These are phyloP conservation scores for Ommatoiulus sabulosus DNA, from an alignment of 2,888 invertebrate species.

Conservation along the genomic window DNA sequence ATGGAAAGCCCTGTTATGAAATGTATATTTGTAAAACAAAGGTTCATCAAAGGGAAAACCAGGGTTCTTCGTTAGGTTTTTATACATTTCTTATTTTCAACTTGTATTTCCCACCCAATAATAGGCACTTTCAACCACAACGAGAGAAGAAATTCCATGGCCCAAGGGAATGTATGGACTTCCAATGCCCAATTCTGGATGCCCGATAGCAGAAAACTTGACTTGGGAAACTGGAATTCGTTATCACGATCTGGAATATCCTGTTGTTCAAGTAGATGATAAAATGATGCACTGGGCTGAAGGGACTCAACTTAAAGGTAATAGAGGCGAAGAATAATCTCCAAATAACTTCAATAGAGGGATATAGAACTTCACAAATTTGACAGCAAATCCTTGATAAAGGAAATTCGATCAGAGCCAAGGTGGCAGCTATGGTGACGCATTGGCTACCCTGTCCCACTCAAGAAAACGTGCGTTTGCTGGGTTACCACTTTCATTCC, in stretches of 20 bases:
- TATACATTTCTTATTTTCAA: neutral
- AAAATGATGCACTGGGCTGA: slow-evolving; percentile 62
- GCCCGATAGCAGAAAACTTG: slow-evolving; percentile 61
- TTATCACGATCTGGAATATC: slow-evolving; percentile 62
- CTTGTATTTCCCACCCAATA: neutral
- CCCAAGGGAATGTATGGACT: slow-evolving; percentile 63
- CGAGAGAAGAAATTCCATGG: slow-evolving; percentile 60
- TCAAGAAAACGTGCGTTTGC: neutral
- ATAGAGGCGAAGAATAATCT: neutral
- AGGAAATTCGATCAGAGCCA: no score
- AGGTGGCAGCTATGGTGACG: no score
- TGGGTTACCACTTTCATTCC: neutral
- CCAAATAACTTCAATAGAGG: neutral
- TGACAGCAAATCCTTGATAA: neutral
- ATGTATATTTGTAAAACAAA: no score
- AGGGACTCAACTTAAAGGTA: slow-evolving; percentile 62
- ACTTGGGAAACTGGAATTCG: slow-evolving; percentile 62
- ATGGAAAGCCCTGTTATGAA: no score
- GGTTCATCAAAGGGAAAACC: neutral
- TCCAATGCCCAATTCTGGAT: slow-evolving; percentile 63
- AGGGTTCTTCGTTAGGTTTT: neutral
- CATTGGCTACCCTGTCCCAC: no score
- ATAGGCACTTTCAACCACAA: slow-evolving; percentile 42
- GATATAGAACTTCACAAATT: neutral
- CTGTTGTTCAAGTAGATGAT: slow-evolving; percentile 61